Conservation (phyloP, 2,888 invertebrate genomes). For the Julus scandinavius region DNA sequence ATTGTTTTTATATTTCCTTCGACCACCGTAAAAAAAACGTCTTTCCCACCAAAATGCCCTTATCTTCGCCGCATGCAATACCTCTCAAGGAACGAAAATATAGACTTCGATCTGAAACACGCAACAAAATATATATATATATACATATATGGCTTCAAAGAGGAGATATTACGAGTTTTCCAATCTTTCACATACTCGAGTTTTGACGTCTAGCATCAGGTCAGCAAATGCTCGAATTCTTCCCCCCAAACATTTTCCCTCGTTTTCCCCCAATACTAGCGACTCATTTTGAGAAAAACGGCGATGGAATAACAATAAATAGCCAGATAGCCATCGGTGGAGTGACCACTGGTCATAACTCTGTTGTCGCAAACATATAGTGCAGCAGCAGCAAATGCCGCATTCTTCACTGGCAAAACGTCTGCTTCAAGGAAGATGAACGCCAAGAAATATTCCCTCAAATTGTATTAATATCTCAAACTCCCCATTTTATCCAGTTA, state of each 20-base stretch:
- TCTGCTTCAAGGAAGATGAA: slow-evolving; percentile 14
- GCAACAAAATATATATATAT: neutral
- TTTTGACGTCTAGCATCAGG: slow-evolving; percentile 26
- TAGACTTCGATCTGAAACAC: neutral
- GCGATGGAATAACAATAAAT: slow-evolving; percentile 34
- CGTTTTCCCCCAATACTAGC: neutral
- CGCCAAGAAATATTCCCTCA: slow-evolving; percentile 28
- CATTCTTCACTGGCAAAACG: neutral
- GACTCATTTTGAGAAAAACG: neutral
- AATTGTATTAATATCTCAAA: neutral
- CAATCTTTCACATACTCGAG: slow-evolving; percentile 39
- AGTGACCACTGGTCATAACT: slow-evolving; percentile 26
- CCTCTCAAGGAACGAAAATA: neutral
- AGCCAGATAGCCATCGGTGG: slow-evolving; percentile 42
- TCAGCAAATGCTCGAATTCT: neutral
- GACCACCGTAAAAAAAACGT: neutral
- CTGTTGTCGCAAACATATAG: slow-evolving; percentile 9
- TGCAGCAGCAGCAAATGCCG: neutral
- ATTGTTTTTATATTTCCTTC: slow-evolving; percentile 38
- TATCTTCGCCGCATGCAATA: neutral
- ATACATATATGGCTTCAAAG: neutral
- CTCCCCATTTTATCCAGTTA: neutral
- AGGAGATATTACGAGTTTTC: slow-evolving; percentile 33
- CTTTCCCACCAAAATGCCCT: neutral
- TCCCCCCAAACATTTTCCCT: neutral